Evolutionary conservation across 2,113 vertebrate species (phyloP).

Genomic region (Syngnathus floridae): DNA sequence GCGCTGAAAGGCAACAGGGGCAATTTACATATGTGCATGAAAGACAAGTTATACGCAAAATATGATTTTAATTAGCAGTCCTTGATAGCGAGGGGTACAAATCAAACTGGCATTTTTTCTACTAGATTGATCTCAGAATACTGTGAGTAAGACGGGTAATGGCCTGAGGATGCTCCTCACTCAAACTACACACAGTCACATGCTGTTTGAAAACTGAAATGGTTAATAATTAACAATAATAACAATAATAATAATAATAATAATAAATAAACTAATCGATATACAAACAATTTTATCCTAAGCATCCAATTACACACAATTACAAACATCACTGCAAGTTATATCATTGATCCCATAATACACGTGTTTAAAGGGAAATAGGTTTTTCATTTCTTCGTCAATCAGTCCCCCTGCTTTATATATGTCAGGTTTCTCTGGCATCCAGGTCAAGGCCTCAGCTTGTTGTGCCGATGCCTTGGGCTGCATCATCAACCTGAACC

Average conservation of each 20-base stretch:
- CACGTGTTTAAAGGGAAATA: slow-evolving; percentile 44
- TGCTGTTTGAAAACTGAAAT: slow-evolving; percentile 7
- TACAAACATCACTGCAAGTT: background rate
- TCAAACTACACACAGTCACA: slow-evolving; percentile 19
- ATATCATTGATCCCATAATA: no score
- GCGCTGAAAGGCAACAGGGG: slow-evolving; percentile 91
- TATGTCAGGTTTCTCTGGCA: slow-evolving; percentile 50
- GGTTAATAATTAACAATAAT: no score
- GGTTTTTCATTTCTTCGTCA: slow-evolving; percentile 45
- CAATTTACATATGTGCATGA: slow-evolving; percentile 94
- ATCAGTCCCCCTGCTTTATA: slow-evolving; percentile 52
- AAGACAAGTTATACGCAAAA: slow-evolving; percentile 96
- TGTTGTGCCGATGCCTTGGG: slow-evolving; percentile 60
- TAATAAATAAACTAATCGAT: slow-evolving; percentile 21
- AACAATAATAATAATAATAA: no score
- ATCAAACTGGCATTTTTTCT: slow-evolving; percentile 85
- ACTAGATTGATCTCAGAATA: slow-evolving; percentile 79
- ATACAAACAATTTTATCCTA: background rate
- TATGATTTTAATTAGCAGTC: slow-evolving; percentile 97
- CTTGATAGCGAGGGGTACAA: slow-evolving; percentile 87
- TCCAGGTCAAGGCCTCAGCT: slow-evolving; percentile 60
- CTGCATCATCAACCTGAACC: slow-evolving; percentile 65
- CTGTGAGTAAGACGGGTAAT: slow-evolving; percentile 60
- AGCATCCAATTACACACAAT: slow-evolving; percentile 4
- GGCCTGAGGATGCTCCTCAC: slow-evolving; percentile 55